Evolutionary conservation across 2,797 vertebrate species (phyloP).

Genomic region (Coregonus sp.): DNA sequence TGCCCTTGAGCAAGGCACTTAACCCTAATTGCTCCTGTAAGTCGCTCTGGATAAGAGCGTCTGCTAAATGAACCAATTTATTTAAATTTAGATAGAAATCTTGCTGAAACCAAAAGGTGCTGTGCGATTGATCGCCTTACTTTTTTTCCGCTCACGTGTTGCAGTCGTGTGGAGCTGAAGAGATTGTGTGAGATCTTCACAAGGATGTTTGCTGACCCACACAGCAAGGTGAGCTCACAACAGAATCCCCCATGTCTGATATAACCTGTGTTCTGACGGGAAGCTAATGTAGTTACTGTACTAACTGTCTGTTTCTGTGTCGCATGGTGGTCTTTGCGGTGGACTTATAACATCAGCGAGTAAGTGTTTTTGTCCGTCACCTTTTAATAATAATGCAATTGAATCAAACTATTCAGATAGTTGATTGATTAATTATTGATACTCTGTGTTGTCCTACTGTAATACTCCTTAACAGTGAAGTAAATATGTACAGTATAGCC

Average conservation of each 20-base stretch:
- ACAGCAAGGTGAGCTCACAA: conserved; percentile 87
- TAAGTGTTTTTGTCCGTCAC: conserved; percentile 71
- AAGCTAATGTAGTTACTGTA: neutral
- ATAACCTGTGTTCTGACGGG: neutral
- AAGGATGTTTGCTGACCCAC: conserved; percentile 96
- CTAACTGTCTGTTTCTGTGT: conserved; percentile 75
- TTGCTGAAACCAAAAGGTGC: too few relatives aligned
- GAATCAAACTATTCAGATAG: neutral
- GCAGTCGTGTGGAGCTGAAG: conserved; percentile 93
- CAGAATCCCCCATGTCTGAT: neutral
- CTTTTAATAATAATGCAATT: neutral
- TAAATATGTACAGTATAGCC: neutral
- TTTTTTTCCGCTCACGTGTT: conserved; percentile 38
- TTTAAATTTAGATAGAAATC: too few relatives aligned
- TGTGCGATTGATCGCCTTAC: neutral
- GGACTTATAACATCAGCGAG: conserved; percentile 89
- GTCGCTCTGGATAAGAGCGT: too few relatives aligned
- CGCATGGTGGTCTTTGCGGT: conserved; percentile 83
- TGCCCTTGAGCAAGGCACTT: too few relatives aligned
- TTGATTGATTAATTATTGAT: neutral
- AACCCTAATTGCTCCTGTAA: too few relatives aligned
- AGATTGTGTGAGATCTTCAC: conserved; percentile 97
- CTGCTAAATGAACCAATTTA: too few relatives aligned
- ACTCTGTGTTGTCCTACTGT: neutral
- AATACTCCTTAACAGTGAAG: neutral